Percentiles rank a stretch among this genome's conserved stretches.
Conservation (phyloP, 1,140 invertebrate genomes). For the Anthonomus grandis region DNA sequence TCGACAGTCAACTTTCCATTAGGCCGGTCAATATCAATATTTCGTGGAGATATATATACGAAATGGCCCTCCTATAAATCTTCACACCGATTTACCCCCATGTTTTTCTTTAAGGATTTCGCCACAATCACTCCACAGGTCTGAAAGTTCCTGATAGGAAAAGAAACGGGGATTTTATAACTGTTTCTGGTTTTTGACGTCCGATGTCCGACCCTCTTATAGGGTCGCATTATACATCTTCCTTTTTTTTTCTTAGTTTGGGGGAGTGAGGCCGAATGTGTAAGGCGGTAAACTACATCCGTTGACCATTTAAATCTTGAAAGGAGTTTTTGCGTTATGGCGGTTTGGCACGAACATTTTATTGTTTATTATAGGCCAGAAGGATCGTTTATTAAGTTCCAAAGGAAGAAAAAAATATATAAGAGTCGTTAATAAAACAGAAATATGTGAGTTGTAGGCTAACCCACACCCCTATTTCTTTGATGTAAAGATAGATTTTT, state of each 20-base stretch:
- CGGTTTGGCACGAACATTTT: too few relatives aligned
- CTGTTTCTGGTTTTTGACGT: slow-evolving; percentile 24
- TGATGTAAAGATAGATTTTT: too few relatives aligned
- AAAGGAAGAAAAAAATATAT: too few relatives aligned
- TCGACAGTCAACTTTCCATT: slow-evolving; percentile 20
- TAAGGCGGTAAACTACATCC: slow-evolving; percentile 15
- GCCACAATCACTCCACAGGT: slow-evolving; percentile 29
- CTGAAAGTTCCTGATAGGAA: slow-evolving; percentile 26
- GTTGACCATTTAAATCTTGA: too few relatives aligned
- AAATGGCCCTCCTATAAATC: slow-evolving; percentile 23
- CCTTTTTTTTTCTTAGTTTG: too few relatives aligned
- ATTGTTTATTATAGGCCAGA: too few relatives aligned
- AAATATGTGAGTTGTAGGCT: too few relatives aligned
- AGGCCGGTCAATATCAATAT: slow-evolving; percentile 25
- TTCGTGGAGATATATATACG: slow-evolving; percentile 20
- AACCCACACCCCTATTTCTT: too few relatives aligned
- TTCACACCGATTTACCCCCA: slow-evolving; percentile 12
- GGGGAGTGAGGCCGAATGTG: slow-evolving; percentile 14
- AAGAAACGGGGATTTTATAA: slow-evolving; percentile 26
- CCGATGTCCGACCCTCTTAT: slow-evolving; percentile 24
- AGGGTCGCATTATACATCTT: slow-evolving; percentile 18
- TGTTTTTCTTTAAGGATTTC: slow-evolving; percentile 25
- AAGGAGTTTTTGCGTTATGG: too few relatives aligned
- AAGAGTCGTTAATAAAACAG: too few relatives aligned
- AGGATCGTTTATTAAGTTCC: too few relatives aligned